A percentile compares a stretch with the other conserved stretches of the same genome.
These are phyloP conservation scores for Tenrec ecaudatus DNA, from an alignment of 2,113 vertebrate species.

Conservation along the genomic window DNA sequence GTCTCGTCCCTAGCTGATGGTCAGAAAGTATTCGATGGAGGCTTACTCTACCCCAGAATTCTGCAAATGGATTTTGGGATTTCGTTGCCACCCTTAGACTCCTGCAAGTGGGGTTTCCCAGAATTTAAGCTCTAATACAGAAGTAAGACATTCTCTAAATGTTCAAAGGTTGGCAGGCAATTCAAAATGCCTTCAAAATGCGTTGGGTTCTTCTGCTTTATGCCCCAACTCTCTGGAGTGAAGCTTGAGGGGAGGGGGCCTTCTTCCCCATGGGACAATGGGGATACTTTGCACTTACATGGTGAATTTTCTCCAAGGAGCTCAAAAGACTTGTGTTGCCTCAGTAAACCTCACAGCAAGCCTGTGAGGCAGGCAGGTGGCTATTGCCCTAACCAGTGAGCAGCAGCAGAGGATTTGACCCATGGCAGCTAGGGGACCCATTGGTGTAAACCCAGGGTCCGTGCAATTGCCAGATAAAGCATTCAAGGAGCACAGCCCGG, in stretches of 20 bases:
- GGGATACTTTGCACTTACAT: conserved; percentile 69
- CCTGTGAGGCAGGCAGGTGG: conserved; percentile 51
- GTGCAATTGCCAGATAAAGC: background rate
- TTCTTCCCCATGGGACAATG: conserved; percentile 30
- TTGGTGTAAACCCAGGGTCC: conserved; percentile 6
- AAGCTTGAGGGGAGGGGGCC: conserved; percentile 35
- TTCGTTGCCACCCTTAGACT: too few relatives aligned
- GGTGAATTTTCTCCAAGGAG: conserved; percentile 82
- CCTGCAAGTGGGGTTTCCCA: too few relatives aligned
- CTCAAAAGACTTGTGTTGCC: conserved; percentile 82
- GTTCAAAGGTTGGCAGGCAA: background rate
- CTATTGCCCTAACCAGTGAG: background rate
- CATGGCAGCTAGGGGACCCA: conserved; percentile 18
- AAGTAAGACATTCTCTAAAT: background rate
- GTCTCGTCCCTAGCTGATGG: too few relatives aligned
- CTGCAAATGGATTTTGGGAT: too few relatives aligned
- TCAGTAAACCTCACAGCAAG: conserved; percentile 28
- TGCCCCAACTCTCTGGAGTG: background rate
- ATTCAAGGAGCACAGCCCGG: conserved; percentile 5
- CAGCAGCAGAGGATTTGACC: background rate
- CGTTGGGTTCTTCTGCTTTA: background rate
- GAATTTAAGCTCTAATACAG: too few relatives aligned
- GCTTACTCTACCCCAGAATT: too few relatives aligned
- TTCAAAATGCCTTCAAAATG: background rate
- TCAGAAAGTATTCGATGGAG: too few relatives aligned